A percentile compares a stretch with the other conserved stretches of the same genome.
Conservation (phyloP, 1,140 invertebrate genomes). For the Kradibia gibbosae region DNA sequence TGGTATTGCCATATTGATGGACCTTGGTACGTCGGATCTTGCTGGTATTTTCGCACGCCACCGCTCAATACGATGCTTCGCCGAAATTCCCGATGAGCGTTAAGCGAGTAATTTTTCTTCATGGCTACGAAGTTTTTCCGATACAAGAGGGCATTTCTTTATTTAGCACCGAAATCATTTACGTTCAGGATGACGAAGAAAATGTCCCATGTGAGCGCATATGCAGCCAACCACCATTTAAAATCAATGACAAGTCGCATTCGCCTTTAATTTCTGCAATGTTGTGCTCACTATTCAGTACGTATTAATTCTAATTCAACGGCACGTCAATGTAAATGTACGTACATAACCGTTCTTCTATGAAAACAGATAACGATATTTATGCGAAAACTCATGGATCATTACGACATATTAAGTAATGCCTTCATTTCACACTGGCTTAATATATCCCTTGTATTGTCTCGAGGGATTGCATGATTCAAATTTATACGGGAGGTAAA, state of each 20-base stretch:
- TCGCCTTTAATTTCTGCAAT: too few species aligned
- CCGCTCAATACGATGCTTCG: neutral
- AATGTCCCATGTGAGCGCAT: neutral
- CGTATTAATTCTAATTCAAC: neutral
- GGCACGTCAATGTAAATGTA: neutral
- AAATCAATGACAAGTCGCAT: too few species aligned
- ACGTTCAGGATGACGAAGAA: neutral
- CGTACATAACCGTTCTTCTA: neutral
- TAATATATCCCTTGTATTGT: too few species aligned
- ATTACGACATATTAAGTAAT: neutral
- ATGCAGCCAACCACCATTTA: neutral
- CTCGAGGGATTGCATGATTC: too few species aligned
- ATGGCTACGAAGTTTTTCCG: neutral
- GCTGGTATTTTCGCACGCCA: neutral
- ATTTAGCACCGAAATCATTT: neutral
- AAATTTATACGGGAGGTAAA: too few species aligned
- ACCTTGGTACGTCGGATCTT: constrained; percentile 31
- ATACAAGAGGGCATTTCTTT: neutral
- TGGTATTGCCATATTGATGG: constrained; percentile 31
- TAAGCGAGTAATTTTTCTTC: neutral
- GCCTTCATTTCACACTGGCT: too few species aligned
- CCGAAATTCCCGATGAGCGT: neutral
- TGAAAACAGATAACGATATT: neutral
- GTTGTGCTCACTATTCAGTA: neutral
- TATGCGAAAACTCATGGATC: neutral